Evolutionary conservation across 2,113 vertebrate species (phyloP).

Genomic region (Cavia aperea): DNA sequence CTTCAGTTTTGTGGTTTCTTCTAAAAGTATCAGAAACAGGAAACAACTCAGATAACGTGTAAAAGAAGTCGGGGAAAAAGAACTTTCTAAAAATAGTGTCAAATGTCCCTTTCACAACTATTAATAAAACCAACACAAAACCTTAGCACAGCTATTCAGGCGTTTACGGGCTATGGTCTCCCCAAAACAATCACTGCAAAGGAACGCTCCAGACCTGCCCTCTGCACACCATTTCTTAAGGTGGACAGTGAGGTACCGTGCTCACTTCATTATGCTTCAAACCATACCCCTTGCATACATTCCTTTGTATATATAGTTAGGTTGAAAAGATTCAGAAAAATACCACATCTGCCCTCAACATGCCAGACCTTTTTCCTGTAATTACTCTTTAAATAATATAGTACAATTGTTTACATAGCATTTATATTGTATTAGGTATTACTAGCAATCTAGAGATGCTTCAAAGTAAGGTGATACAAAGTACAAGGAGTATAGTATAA

Average conservation of each 20-base stretch:
- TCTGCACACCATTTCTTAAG: neutral
- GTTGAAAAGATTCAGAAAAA: neutral
- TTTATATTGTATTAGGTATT: neutral
- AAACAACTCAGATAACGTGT: neutral
- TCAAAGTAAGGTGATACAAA: neutral
- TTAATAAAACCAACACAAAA: neutral
- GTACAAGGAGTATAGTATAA: neutral
- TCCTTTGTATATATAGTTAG: neutral
- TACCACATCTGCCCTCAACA: neutral
- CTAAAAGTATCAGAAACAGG: slow-evolving; percentile 43
- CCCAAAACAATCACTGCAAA: neutral
- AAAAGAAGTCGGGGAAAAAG: slow-evolving; percentile 22
- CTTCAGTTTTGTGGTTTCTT: slow-evolving; percentile 55
- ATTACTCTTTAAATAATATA: neutral
- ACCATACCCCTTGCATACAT: neutral
- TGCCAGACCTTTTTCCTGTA: neutral
- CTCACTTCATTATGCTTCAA: neutral
- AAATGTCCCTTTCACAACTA: neutral
- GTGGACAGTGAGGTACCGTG: neutral
- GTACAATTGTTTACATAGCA: neutral
- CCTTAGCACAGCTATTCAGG: neutral
- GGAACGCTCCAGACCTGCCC: rapidly evolving
- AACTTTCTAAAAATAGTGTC: slow-evolving; percentile 2
- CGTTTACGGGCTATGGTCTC: neutral
- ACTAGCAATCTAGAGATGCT: neutral